These are phyloP conservation scores for Aquatica leii DNA, from an alignment of 2,888 invertebrate genomes.

Conservation along the genomic window DNA sequence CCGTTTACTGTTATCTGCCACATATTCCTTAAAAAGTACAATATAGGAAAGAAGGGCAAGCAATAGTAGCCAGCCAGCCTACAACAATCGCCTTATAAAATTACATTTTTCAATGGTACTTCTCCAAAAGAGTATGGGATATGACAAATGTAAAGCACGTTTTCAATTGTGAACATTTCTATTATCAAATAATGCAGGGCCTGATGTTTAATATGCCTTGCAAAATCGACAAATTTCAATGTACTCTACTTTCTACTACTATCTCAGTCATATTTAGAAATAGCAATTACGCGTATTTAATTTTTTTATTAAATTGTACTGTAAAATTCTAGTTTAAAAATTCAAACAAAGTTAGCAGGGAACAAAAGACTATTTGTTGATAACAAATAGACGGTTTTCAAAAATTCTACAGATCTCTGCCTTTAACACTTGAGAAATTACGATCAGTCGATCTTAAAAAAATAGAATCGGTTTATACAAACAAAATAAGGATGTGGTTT, in stretches of 20 bases:
- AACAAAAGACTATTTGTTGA: slow-evolving; percentile 19
- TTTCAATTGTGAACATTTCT: slow-evolving; percentile 36
- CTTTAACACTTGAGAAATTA: slow-evolving; percentile 16
- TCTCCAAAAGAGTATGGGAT: slow-evolving; percentile 38
- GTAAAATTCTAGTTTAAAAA: slow-evolving; percentile 20
- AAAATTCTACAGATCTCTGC: neutral
- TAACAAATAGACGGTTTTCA: neutral
- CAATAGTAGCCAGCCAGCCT: slow-evolving; percentile 44
- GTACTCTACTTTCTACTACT: slow-evolving; percentile 29
- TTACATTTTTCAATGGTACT: slow-evolving; percentile 35
- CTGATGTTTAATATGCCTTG: slow-evolving; percentile 31
- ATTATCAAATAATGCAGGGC: slow-evolving; percentile 30
- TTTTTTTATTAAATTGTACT: slow-evolving; percentile 26
- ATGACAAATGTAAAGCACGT: slow-evolving; percentile 47
- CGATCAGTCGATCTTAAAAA: slow-evolving; percentile 10
- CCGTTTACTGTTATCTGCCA: slow-evolving; percentile 47
- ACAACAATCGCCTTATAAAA: slow-evolving; percentile 42
- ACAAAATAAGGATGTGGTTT: no score
- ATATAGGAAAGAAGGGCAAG: slow-evolving; percentile 39
- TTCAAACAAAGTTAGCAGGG: slow-evolving; percentile 27
- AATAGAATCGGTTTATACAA: neutral
- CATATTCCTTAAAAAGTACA: slow-evolving; percentile 37
- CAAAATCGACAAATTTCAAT: slow-evolving; percentile 31
- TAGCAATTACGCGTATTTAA: slow-evolving; percentile 29
- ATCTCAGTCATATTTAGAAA: slow-evolving; percentile 36